phyloP scores from a whole-genome alignment of 2,797 vertebrate species.

The Pseudotriccus pelzelni region DNA sequence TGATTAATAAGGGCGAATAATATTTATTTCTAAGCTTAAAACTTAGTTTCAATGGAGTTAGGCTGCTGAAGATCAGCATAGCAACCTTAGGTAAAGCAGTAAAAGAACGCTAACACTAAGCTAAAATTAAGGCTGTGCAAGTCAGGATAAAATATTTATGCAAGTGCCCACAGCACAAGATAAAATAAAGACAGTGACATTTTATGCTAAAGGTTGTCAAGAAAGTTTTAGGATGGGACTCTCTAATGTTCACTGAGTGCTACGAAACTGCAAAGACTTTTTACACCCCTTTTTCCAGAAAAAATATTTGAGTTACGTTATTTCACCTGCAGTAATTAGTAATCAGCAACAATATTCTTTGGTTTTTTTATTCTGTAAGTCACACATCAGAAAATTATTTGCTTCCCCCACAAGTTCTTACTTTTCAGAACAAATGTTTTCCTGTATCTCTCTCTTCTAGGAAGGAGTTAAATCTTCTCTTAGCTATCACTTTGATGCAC shows the following conservation, averaged over 20 bases:
- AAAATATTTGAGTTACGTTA: neutral
- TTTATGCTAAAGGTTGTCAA: neutral
- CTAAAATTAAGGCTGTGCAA: neutral
- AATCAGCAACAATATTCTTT: neutral
- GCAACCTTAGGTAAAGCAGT: neutral
- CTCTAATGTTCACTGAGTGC: neutral
- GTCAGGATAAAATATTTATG: neutral
- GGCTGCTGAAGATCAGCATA: neutral
- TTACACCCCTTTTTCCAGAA: neutral
- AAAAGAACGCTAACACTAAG: neutral
- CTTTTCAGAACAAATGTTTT: neutral
- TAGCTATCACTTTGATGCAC: neutral
- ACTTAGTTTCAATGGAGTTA: neutral
- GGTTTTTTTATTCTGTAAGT: neutral
- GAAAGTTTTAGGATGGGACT: neutral
- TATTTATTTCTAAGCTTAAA: neutral
- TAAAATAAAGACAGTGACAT: neutral
- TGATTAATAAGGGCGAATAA: neutral
- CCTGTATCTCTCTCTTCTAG: neutral
- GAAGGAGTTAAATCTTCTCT: neutral
- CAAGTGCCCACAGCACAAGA: neutral
- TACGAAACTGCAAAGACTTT: neutral
- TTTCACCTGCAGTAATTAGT: neutral
- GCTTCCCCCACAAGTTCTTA: neutral
- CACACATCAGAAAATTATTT: neutral